Conservation (phyloP, 2,797 vertebrate species). For the Dendrocincla tyrannina region DNA sequence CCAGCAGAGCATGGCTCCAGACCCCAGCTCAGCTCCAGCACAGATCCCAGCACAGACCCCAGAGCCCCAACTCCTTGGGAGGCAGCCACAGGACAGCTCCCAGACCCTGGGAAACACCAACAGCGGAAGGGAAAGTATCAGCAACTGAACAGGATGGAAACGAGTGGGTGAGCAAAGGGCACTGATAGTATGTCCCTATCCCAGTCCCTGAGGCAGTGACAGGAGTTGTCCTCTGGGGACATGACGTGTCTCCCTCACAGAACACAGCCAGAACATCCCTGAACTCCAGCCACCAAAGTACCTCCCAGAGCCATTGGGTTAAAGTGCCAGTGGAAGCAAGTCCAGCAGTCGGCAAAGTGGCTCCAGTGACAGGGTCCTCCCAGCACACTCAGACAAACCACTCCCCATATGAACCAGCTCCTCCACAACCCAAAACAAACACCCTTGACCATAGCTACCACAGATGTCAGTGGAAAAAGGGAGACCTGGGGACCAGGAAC, state of each 20-base stretch:
- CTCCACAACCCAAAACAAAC: neutral
- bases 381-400: neutral
- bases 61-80: neutral
- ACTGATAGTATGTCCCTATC: neutral
- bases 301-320: neutral
- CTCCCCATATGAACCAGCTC: neutral
- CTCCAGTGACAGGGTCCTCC: neutral
- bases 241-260: neutral
- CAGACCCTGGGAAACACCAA: neutral
- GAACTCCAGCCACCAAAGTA: neutral
- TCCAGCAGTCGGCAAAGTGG: accelerated
- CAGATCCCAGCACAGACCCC: neutral
- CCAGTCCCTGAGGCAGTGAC: neutral
- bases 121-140: neutral
- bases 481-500: neutral
- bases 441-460: neutral
- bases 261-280: neutral
- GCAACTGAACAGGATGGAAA: neutral
- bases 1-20: neutral
- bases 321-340: neutral
- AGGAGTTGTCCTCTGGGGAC: neutral
- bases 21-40: neutral
- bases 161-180: neutral
- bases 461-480: neutral
- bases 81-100: neutral